Conservation (phyloP, 2,113 vertebrate genomes). For the Ursus arctos region DNA sequence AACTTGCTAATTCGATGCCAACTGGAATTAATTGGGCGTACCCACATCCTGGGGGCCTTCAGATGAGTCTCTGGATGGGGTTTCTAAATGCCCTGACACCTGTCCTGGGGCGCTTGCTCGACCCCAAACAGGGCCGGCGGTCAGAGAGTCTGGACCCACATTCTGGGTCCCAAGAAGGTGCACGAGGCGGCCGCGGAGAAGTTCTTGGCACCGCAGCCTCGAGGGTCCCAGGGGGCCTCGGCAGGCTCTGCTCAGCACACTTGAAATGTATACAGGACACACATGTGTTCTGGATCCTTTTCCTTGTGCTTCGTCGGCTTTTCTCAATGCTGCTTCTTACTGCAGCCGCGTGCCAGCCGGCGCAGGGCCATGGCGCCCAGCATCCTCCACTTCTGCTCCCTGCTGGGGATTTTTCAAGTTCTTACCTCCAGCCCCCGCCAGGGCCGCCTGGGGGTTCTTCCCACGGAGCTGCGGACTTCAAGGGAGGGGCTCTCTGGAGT, state of each 20-base stretch:
- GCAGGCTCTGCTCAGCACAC: too few relatives aligned
- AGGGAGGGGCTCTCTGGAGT: background rate
- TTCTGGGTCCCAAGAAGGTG: fast-evolving
- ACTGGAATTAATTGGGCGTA: fast-evolving
- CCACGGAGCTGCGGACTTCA: background rate
- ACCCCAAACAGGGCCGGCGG: background rate
- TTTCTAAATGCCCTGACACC: background rate
- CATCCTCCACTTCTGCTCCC: background rate
- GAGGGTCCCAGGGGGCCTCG: fast-evolving
- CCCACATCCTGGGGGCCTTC: background rate
- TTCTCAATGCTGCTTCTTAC: fast-evolving
- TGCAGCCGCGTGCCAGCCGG: background rate
- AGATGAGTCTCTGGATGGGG: fast-evolving
- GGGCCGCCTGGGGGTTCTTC: background rate
- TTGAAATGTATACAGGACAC: background rate
- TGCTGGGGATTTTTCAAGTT: fast-evolving
- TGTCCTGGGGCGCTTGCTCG: fast-evolving
- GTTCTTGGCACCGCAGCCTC: fast-evolving
- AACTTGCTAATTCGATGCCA: background rate
- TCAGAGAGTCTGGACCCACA: background rate
- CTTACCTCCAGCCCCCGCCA: fast-evolving
- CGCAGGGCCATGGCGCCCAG: fast-evolving
- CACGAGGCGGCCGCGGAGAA: fast-evolving
- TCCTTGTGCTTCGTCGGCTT: background rate
- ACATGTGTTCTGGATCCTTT: background rate